phyloP scores from a whole-genome alignment of 2,797 vertebrate species.

The Botia kubotai region DNA sequence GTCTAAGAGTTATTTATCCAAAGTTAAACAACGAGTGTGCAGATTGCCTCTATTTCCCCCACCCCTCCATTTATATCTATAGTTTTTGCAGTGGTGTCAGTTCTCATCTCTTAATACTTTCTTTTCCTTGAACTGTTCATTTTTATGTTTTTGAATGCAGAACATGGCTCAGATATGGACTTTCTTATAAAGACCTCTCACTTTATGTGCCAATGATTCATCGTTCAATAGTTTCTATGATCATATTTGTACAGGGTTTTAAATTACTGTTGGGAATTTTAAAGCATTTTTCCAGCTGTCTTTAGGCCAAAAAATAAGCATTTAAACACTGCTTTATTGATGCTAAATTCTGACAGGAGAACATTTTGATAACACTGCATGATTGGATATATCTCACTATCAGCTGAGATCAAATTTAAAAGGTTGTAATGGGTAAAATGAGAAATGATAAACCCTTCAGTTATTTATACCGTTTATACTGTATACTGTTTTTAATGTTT shows the following conservation, averaged over 20 bases:
- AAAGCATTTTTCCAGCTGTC: not conserved
- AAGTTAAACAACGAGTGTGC: not conserved
- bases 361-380: not conserved
- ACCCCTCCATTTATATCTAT: constrained; percentile 23
- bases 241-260: not conserved
- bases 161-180: constrained; percentile 55
- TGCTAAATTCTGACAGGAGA: constrained; percentile 11
- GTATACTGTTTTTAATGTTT: constrained; percentile 66
- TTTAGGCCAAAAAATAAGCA: not conserved
- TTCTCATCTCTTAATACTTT: constrained; percentile 42
- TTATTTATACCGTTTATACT: constrained; percentile 74
- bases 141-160: constrained; percentile 61
- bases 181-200: constrained; percentile 64
- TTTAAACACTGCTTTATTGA: not conserved
- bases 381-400: not conserved
- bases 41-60: not conserved
- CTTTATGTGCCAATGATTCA: constrained; percentile 12
- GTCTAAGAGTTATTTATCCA: constrained; percentile 21
- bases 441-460: constrained; percentile 73
- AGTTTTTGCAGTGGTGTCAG: constrained; percentile 46
- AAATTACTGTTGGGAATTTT: too few species aligned
- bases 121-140: constrained; percentile 38
- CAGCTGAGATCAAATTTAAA: not conserved
- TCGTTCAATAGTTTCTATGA: constrained; percentile 2
- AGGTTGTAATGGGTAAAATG: constrained; percentile 50